Evolutionary conservation across 2,888 invertebrate genomes (phyloP).

Genomic region (Amphipoea lucens): DNA sequence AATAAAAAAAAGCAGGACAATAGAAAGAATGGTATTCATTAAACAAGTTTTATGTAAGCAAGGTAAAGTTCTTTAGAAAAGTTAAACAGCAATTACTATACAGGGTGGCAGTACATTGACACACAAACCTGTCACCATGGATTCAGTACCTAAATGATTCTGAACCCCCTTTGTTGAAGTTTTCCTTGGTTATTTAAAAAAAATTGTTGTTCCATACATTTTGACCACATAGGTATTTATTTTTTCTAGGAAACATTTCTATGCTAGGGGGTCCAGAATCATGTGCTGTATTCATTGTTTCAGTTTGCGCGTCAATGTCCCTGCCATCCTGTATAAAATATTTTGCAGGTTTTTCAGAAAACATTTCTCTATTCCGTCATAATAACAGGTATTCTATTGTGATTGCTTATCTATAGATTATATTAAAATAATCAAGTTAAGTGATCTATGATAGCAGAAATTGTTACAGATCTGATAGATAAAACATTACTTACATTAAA

Average conservation of each 20-base stretch:
- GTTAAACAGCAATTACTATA: not conserved
- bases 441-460: slow-evolving; percentile 26
- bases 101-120: not conserved
- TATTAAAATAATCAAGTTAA: slow-evolving; percentile 30
- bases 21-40: not conserved
- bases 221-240: too few species aligned
- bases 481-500: not conserved
- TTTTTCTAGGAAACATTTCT: too few species aligned
- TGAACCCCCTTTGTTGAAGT: not conserved
- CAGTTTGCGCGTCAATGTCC: not conserved
- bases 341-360: not conserved
- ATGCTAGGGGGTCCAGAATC: too few species aligned
- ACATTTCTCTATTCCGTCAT: not conserved
- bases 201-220: too few species aligned
- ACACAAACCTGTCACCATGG: not conserved
- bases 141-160: not conserved
- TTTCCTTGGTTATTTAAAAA: too few species aligned
- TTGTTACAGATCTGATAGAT: slow-evolving; percentile 26
- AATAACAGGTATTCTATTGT: not conserved
- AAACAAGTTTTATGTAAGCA: not conserved
- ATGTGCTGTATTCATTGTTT: not conserved
- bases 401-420: not conserved
- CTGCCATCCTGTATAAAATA: not conserved
- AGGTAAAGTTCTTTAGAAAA: not conserved
- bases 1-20: not conserved